Conservation (phyloP, 2,888 invertebrate species). For the Nipponacmea schrenckii region DNA sequence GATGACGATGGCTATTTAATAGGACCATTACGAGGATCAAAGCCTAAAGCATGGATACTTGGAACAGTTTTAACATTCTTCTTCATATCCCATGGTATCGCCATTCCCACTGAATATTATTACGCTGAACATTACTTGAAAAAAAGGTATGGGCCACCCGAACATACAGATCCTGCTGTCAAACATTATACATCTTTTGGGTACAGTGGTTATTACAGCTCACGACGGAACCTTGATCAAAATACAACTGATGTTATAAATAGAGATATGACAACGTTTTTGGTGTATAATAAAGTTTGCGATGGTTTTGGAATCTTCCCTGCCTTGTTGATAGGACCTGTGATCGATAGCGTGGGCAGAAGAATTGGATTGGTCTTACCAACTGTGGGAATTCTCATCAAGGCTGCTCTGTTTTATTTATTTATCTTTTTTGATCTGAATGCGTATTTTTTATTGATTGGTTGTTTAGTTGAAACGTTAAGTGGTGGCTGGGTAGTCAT, state of each 20-base stretch:
- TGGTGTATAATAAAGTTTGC: not conserved
- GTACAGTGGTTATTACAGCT: too few species aligned
- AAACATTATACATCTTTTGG: too few species aligned
- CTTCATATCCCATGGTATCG: not conserved
- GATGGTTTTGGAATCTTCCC: not conserved
- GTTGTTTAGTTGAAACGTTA: not conserved
- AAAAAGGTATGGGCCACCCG: too few species aligned
- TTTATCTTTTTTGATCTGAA: not conserved
- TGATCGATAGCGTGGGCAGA: not conserved
- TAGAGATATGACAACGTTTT: not conserved
- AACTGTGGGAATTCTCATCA: not conserved
- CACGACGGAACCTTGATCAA: too few species aligned
- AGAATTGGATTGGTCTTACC: not conserved
- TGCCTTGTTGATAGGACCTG: not conserved
- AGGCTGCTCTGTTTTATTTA: not conserved
- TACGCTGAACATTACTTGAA: not conserved
- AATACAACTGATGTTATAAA: too few species aligned
- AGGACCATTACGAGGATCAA: too few species aligned
- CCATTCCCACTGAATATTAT: not conserved
- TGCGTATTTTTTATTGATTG: not conserved
- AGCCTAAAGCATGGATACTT: not conserved
- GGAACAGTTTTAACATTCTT: not conserved
- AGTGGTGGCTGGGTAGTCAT: not conserved
- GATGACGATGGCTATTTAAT: too few species aligned
- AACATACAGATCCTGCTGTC: too few species aligned